Percentiles rank a stretch among this genome's conserved stretches.
Conservation (phyloP, 2,113 vertebrate species). For the Nibea albiflora region DNA sequence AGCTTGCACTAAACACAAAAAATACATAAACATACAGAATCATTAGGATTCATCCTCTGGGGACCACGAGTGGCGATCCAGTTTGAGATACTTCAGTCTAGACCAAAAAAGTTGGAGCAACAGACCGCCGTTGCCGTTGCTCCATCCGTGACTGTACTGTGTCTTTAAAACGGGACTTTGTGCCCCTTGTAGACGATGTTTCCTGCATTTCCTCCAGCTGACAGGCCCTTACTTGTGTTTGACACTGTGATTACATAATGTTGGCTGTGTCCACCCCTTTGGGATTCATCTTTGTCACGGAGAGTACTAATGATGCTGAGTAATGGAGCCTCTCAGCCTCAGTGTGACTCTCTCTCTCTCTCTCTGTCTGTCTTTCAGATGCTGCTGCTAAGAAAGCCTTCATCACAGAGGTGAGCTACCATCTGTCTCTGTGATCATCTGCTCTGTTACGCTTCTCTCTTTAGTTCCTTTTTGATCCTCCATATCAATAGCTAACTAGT, state of each 20-base stretch:
- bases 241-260: slow-evolving; percentile 68
- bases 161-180: slow-evolving; percentile 10
- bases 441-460: neutral
- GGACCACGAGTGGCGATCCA: neutral
- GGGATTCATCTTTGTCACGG: slow-evolving; percentile 54
- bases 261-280: slow-evolving; percentile 39
- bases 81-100: neutral
- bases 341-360: slow-evolving; percentile 31
- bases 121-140: neutral
- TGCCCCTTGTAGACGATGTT: slow-evolving; percentile 40
- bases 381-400: slow-evolving; percentile 78
- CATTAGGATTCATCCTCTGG: neutral
- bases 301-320: slow-evolving; percentile 52
- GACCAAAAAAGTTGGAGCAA: neutral
- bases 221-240: slow-evolving; percentile 41
- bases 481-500: neutral
- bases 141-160: neutral
- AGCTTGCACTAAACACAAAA: neutral
- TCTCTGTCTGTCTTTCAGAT: slow-evolving; percentile 55
- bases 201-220: slow-evolving; percentile 32
- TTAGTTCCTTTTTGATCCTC: slow-evolving; percentile 58
- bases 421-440: slow-evolving; percentile 21
- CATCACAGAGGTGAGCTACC: slow-evolving; percentile 80
- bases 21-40: no score
- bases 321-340: slow-evolving; percentile 43